Base-by-base conservation (phyloP, 2,888 invertebrate genomes). In the Eupithecia pulchellata region DNA sequence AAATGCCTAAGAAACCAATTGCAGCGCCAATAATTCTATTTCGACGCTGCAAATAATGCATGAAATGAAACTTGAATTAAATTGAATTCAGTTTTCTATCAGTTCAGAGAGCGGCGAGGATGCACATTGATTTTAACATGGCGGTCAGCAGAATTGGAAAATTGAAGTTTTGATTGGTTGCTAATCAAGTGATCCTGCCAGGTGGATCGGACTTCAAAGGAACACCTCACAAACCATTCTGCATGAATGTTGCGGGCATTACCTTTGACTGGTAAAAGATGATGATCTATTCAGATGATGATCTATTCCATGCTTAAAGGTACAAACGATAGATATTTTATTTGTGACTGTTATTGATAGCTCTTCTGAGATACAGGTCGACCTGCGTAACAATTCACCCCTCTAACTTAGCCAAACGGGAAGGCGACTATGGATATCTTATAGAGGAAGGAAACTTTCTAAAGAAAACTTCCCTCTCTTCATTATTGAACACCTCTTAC, bases 21-120 rank as follows among this genome's bases (percentile, higher is more conserved):
- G 66, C 66, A 71, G 60, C 64, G 67, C 73, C 65, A 30, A 36
- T 61, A 42, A 71, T 73, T n/a, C 70, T 76, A 73, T 76, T 70
- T 76, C 68, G 70, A 77, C 74, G 78, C 75, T 62, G 79, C 78
- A 84, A 88, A 87, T 84, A 83, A 11, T 78, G 82, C 86, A 84
- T 84, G 83, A 89, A 89, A 89, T 86, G 81, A 87, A 32, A 82
- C 78, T 76, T 76, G 81, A 79, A 75, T 77, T 78, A 87, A 88
- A 86, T 85, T 85, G 82, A 86, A 85, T 87, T 83, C 81, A 66
- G 25, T 68, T 74, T 73, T 66, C 70, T 62, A 71, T 73, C 36
- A 64, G 64, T 47, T 2, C 29, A n/a, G 25, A 52, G 64, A 34
- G 64, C 60, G 29, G 25, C n/a, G 14, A 66, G 58, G 20, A 61